Base-by-base conservation (phyloP, 2,888 invertebrate genomes). In the Thymelicus sylvestris region DNA sequence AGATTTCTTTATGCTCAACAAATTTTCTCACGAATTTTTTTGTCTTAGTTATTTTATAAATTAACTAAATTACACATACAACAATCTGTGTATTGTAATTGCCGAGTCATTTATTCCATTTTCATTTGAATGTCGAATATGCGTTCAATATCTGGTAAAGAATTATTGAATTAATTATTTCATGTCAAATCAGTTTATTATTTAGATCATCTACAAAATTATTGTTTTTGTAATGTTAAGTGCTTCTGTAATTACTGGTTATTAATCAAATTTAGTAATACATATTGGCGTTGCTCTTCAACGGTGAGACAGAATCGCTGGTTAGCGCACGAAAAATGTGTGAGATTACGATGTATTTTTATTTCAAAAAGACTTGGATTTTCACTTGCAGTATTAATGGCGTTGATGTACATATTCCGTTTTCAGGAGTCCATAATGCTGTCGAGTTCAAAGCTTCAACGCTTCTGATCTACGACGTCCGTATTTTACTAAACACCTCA, bases 361-460 rank as follows among this genome's bases (percentile, higher is more conserved):
- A 44, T 47, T 61, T 50, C 19, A 6, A 47, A 65, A 70, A 50
- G n/a, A 38, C 24, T 61, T 61, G 59, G 61, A 61, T 60, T 7
- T 65, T 70, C 41, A 57, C 7, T 38, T 68, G 64, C 69, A 65
- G 60, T 65, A 67, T 74, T 63, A 66, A 68, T 31, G 67, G 73
- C 63, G 70, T 64, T 69, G 71, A 72, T 69, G 71, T 71, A 72
- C 66, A 64, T 39, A 66, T 71, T 60, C 62, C 64, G 74, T 66
- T 71, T 71, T 71, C 65, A 68, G 68, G 59, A 74, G 74, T 74
- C 62, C 68, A 68, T 71, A 72, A 65, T 74, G 73, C 71, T 71
- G 65, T 72, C 73, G 69, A 72, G 75, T 74, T 73, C 74, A 73
- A 75, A 73, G 72, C 70, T 65, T 63, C n/a, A 65, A 39, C 50